Conservation (phyloP, 2,113 vertebrate genomes). For the Casuarius casuarius region DNA sequence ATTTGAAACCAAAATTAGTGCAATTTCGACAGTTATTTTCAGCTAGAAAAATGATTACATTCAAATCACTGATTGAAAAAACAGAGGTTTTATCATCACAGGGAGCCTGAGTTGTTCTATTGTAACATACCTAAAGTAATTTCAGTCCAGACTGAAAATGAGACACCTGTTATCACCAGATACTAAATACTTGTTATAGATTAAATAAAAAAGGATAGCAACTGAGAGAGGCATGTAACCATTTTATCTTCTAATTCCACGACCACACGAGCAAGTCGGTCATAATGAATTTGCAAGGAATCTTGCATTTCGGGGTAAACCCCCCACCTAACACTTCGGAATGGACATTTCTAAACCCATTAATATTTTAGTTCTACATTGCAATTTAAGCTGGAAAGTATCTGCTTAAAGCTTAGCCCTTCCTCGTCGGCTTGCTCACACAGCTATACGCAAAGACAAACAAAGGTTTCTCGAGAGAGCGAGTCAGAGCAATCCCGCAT, state of each 20-base stretch:
- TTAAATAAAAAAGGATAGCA: background rate
- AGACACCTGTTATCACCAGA: background rate
- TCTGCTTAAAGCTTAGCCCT: background rate
- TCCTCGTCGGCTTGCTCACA: background rate
- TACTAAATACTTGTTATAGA: background rate
- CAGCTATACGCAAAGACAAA: rapidly evolving
- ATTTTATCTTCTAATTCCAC: background rate
- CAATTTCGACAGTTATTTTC: background rate
- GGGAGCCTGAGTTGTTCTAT: background rate
- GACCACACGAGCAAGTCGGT: background rate
- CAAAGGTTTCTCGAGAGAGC: background rate
- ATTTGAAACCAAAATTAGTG: background rate
- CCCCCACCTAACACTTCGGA: background rate
- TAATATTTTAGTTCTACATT: constrained; percentile 14
- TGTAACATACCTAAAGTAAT: background rate
- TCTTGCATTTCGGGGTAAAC: background rate
- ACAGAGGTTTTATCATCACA: background rate
- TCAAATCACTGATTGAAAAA: background rate
- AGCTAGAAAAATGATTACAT: background rate
- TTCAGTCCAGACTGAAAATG: background rate
- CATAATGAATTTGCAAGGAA: background rate
- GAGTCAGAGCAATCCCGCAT: rapidly evolving
- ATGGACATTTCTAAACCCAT: background rate
- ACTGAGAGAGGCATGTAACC: background rate
- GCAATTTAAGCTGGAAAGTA: background rate